Conservation (phyloP, 2,797 vertebrate genomes). For the Centroberyx gerrardi region DNA sequence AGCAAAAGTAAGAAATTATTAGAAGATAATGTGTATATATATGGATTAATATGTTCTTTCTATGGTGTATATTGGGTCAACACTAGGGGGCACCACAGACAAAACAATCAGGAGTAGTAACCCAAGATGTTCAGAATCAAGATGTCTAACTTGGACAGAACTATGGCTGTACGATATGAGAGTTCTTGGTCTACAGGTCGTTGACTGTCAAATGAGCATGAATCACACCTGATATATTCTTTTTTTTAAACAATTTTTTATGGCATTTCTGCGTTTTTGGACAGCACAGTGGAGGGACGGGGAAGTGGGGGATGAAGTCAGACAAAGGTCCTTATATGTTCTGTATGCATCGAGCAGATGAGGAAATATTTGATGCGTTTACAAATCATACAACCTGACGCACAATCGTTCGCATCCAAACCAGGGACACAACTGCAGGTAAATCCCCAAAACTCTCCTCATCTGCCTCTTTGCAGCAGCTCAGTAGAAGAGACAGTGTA, state of each 20-base stretch:
- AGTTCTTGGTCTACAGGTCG: slow-evolving; percentile 36
- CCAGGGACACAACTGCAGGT: slow-evolving; percentile 34
- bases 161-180: neutral
- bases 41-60: too few species aligned
- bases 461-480: slow-evolving; percentile 42
- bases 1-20: neutral
- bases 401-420: slow-evolving; percentile 42
- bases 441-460: slow-evolving; percentile 17
- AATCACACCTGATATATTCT: slow-evolving; percentile 28
- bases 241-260: too few species aligned
- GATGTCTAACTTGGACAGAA: neutral
- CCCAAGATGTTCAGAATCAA: neutral
- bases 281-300: too few species aligned
- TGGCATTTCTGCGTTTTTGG: too few species aligned
- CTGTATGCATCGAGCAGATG: slow-evolving; percentile 40
- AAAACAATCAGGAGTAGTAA: neutral
- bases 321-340: neutral
- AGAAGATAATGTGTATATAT: too few species aligned
- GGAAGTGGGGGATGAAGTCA: too few species aligned
- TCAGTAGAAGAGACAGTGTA: neutral
- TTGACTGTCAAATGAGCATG: slow-evolving; percentile 18
- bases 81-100: too few species aligned
- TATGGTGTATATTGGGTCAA: too few species aligned
- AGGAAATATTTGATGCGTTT: slow-evolving; percentile 65
- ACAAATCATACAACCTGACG: slow-evolving; percentile 26